phyloP scores from a whole-genome alignment of 2,888 invertebrate species.

The Drosophila basisetae region DNA sequence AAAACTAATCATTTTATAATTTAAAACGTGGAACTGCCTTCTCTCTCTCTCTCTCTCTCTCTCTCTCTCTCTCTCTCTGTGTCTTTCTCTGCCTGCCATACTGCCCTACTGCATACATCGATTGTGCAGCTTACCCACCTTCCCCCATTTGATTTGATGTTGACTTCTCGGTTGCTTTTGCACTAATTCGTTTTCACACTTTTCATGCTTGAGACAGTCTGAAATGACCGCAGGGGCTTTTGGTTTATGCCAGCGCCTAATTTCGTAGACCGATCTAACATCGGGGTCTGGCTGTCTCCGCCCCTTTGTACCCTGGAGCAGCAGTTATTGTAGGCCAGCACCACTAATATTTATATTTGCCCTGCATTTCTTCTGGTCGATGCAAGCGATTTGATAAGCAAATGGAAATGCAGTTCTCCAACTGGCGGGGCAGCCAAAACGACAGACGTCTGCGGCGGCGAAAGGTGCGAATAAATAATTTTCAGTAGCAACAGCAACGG shows the following conservation, averaged over 20 bases:
- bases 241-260: conserved; percentile 61
- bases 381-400: conserved; percentile 73
- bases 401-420: conserved; percentile 63
- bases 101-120: conserved; percentile 38
- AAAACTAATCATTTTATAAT: neutral
- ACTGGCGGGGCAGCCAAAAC: conserved; percentile 1
- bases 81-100: conserved; percentile 16
- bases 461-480: conserved; percentile 80
- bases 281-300: conserved; percentile 30
- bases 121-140: neutral
- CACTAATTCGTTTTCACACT: conserved; percentile 79
- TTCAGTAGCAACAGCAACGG: conserved; percentile 64
- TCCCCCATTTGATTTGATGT: neutral
- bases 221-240: conserved; percentile 55
- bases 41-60: neutral
- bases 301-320: conserved; percentile 32
- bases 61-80: neutral
- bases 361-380: conserved; percentile 74
- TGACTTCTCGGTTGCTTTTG: conserved; percentile 25
- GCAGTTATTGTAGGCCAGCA: conserved; percentile 25
- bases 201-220: conserved; percentile 69
- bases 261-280: conserved; percentile 60
- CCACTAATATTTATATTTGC: conserved; percentile 76
- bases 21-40: neutral
- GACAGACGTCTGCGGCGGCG: conserved; percentile 53